phyloP scores from a whole-genome alignment of 2,113 vertebrate genomes.

The Pteruthius melanotis region DNA sequence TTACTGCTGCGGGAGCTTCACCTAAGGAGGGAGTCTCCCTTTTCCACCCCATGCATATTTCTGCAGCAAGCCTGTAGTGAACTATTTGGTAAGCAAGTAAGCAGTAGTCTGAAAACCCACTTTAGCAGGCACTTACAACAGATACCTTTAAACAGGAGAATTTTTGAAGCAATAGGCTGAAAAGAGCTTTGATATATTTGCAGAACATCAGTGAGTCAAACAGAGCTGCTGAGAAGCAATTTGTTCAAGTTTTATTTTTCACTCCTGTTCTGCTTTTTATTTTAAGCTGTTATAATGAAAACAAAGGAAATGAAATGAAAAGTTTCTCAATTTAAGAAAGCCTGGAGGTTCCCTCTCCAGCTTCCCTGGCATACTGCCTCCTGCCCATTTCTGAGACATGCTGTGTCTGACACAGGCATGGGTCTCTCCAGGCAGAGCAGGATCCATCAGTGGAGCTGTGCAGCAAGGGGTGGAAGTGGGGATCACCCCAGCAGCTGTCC shows the following conservation, averaged over 20 bases:
- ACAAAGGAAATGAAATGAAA: neutral
- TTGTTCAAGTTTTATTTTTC: neutral
- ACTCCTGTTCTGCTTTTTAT: neutral
- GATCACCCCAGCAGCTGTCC: neutral
- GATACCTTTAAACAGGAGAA: neutral
- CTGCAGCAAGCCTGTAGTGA: neutral
- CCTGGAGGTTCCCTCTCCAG: neutral
- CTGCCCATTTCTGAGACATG: accelerated
- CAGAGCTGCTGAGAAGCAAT: neutral
- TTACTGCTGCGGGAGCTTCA: neutral
- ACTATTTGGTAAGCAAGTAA: neutral
- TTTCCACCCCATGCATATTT: neutral
- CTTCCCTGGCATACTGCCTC: accelerated
- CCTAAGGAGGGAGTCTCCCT: neutral
- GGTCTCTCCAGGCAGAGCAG: neutral
- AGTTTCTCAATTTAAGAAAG: neutral
- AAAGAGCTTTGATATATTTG: neutral
- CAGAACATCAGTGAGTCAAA: neutral
- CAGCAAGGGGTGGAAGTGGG: accelerated
- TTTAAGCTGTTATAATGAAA: neutral
- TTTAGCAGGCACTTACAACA: neutral
- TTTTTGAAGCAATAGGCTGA: neutral
- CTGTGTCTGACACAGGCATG: accelerated
- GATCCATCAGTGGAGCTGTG: neutral
- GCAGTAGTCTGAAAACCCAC: neutral